These are phyloP conservation scores for Carollia perspicillata DNA, from an alignment of 2,113 vertebrate genomes.

Conservation along the genomic window DNA sequence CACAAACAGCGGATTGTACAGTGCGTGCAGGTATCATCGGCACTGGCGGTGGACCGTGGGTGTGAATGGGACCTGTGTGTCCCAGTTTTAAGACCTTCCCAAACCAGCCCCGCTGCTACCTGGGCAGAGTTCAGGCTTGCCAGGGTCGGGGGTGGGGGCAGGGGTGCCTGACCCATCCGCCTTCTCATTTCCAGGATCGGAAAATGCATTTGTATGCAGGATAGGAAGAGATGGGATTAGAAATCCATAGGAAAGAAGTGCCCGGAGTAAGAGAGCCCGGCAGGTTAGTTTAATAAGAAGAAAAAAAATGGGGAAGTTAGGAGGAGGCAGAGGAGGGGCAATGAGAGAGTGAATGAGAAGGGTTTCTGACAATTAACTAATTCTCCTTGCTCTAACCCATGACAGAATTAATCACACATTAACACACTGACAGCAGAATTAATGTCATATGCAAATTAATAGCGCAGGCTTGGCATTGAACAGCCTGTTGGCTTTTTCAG, in stretches of 20 bases:
- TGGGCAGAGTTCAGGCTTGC: neutral
- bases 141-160: neutral
- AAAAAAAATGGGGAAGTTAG: neutral
- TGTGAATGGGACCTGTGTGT: constrained; percentile 44
- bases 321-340: neutral
- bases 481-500: constrained; percentile 68
- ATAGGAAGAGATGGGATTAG: constrained; percentile 21
- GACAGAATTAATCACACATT: constrained; percentile 80
- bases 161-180: neutral
- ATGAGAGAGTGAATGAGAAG: constrained; percentile 74
- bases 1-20: constrained; percentile 36
- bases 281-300: constrained; percentile 53
- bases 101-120: neutral
- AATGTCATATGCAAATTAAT: constrained; percentile 87
- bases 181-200: neutral
- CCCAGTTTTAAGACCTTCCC: neutral
- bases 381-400: constrained; percentile 77
- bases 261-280: neutral
- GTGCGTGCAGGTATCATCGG: neutral
- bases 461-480: constrained; percentile 77
- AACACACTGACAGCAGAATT: constrained; percentile 79
- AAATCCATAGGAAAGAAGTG: constrained; percentile 7
- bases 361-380: constrained; percentile 74
- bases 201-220: neutral
- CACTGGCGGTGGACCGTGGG: neutral